Conservation (phyloP, 2,113 vertebrate species). For the Baryphthengus martii region DNA sequence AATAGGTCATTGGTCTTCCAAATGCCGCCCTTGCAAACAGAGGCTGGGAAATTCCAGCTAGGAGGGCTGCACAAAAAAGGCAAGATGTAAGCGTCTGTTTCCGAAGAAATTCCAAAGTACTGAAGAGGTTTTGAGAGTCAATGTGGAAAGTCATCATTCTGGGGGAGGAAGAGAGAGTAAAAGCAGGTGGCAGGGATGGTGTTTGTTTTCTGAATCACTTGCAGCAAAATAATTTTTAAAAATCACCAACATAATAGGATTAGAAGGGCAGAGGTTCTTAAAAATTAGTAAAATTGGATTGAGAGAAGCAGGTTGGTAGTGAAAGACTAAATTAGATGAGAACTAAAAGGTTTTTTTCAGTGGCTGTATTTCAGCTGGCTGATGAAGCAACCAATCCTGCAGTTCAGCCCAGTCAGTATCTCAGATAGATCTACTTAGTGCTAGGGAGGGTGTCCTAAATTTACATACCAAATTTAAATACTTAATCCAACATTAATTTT, state of each 20-base stretch:
- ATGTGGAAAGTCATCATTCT: not conserved
- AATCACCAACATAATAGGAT: not conserved
- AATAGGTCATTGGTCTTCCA: not conserved
- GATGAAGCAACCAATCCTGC: not conserved
- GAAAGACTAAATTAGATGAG: not conserved
- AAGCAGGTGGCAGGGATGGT: not conserved
- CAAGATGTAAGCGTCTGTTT: not conserved
- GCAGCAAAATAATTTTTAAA: not conserved
- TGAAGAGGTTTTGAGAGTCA: not conserved
- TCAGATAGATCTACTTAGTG: not conserved
- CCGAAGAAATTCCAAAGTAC: not conserved
- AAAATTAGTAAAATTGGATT: conserved; percentile 33
- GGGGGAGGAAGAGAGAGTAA: not conserved
- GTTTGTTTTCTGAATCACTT: not conserved
- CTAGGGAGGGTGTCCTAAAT: rapidly evolving
- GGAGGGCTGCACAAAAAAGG: not conserved
- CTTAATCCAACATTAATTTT: not conserved
- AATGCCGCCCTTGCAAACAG: not conserved
- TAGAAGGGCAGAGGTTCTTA: not conserved
- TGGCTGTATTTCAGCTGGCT: not conserved
- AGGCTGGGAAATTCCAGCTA: not conserved
- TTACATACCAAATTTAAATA: too few species aligned
- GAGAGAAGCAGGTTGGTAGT: not conserved
- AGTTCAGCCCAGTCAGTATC: not conserved
- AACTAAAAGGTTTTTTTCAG: not conserved